Evolutionary conservation across 2,888 invertebrate genomes (phyloP).

Genomic region (Sclerodermus sp.): DNA sequence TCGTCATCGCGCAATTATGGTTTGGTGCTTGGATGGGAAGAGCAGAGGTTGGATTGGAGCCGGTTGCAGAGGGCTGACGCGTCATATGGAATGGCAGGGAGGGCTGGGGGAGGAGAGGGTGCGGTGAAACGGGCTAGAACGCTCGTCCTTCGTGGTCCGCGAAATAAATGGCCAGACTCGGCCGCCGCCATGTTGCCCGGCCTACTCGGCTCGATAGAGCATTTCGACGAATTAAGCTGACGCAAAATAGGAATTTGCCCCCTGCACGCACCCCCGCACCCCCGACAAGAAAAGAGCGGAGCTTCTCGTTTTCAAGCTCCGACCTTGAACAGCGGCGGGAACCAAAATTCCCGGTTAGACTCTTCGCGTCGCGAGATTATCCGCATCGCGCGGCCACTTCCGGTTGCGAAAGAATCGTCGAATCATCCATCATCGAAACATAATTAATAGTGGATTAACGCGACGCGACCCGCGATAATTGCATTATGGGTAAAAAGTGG

Average conservation of each 20-base stretch:
- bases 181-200: constrained; percentile 31
- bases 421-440: constrained; percentile 28
- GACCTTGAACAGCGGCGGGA: too few species aligned
- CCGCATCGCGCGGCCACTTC: too few species aligned
- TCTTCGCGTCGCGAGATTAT: too few species aligned
- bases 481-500: too few species aligned
- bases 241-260: constrained; percentile 18
- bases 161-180: constrained; percentile 38
- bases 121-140: not conserved
- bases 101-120: not conserved
- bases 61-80: constrained; percentile 22
- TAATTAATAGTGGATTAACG: too few species aligned
- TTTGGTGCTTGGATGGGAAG: constrained; percentile 11
- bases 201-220: constrained; percentile 46
- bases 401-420: too few species aligned
- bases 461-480: too few species aligned
- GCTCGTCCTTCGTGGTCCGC: constrained; percentile 35
- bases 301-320: too few species aligned
- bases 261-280: too few species aligned
- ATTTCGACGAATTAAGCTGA: constrained; percentile 49
- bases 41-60: constrained; percentile 17
- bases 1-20: constrained; percentile 29
- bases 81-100: constrained; percentile 8
- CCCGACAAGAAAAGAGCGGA: too few species aligned
- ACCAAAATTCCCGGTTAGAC: too few species aligned